Evolutionary conservation across 2,113 vertebrate genomes (phyloP).

Genomic region (Clarias macrocephalus): DNA sequence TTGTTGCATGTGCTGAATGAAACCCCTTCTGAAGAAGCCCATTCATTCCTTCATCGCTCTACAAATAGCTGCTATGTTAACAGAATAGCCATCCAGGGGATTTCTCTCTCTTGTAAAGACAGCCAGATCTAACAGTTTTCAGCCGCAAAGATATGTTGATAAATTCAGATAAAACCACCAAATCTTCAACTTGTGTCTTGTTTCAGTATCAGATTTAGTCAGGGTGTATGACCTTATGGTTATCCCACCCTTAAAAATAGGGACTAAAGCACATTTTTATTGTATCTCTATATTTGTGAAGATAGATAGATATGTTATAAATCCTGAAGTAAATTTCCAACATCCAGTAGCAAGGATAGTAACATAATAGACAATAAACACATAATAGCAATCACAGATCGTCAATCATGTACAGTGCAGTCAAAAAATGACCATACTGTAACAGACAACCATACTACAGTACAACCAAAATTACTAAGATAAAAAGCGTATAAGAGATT

Average conservation of each 20-base stretch:
- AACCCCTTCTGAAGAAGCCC: conserved; percentile 27
- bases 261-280: neutral
- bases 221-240: neutral
- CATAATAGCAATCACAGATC: too few species aligned
- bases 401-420: too few species aligned
- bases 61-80: conserved; percentile 33
- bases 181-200: neutral
- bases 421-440: too few species aligned
- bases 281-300: neutral
- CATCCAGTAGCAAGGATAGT: too few species aligned
- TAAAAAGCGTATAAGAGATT: too few species aligned
- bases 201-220: neutral
- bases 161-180: neutral
- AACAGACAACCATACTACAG: too few species aligned
- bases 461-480: too few species aligned
- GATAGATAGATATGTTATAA: too few species aligned
- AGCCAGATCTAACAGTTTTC: neutral
- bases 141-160: neutral
- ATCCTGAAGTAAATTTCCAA: too few species aligned
- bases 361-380: too few species aligned
- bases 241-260: neutral
- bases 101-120: conserved; percentile 11
- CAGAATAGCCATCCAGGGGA: conserved; percentile 35
- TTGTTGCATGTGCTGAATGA: conserved; percentile 17
- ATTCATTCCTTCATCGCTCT: conserved; percentile 21